Base-by-base conservation (phyloP, 2,888 invertebrate genomes). In the Calliphora vomitoria region DNA sequence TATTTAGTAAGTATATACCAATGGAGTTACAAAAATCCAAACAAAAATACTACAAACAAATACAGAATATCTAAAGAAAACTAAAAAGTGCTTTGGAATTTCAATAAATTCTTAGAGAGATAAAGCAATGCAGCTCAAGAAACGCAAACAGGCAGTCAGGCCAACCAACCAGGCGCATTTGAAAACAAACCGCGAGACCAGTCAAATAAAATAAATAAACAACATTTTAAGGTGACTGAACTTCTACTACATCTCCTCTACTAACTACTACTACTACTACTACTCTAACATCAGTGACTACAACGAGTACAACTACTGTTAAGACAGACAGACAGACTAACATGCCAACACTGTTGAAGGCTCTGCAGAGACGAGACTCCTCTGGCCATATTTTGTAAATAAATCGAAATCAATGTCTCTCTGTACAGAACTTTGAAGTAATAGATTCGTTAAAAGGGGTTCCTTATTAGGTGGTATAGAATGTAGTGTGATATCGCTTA, bases 31-130 rank as follows among this genome's bases (percentile, higher is more conserved):
- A 81, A 18, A 64, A 41, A 55, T 58, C 11, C 18, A 72, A 38
- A 81, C 38, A 81, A 18, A 64, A 41, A 55, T 58, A 20, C 18
- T 41, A 31, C 41, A 50, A 4, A 62, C 4, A 62, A 71, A 66
- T 31, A 58, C 50, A 55, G 64, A 79, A 58, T 79, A 79, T 74
- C 74, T 62, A 75, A 74, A 80, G 74, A 80, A 80, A 80, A 85
- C 80, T 81, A 85, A 80, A 81, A 81, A 85, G 75, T 85, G 75
- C 62, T 76, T 80, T 76, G 85, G 80, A 85, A 85, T 81, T 85
- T 85, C 69, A 85, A 81, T 62, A 85, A 85, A 85, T 85, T 85
- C 80, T 85, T 85, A 81, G 80, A 75, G 75, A 75, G 85, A 85
- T 74, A 85, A 85, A 85, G 55, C 83, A 55, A 47, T 58, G 60